Conservation (phyloP, 2,888 invertebrate species). For the Acholoe squamosa region DNA sequence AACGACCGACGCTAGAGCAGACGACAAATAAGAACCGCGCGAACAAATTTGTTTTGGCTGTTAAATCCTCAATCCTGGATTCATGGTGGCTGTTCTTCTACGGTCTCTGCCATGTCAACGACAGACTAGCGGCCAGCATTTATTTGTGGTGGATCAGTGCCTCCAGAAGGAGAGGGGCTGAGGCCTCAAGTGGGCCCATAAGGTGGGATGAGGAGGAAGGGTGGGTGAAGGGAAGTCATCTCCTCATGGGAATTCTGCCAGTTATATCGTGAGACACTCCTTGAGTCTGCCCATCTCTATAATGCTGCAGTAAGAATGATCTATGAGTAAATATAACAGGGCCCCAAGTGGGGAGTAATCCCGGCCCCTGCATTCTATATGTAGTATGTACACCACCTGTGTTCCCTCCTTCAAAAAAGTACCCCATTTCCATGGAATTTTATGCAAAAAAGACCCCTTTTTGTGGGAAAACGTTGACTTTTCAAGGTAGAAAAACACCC, state of each 20-base stretch:
- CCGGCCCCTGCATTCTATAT: too few species aligned
- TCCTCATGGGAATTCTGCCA: conserved; percentile 16
- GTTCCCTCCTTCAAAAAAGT: too few species aligned
- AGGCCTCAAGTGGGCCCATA: neutral
- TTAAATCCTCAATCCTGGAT: conserved; percentile 33
- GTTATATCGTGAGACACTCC: too few species aligned
- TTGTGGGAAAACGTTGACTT: too few species aligned
- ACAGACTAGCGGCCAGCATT: neutral
- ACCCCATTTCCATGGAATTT: too few species aligned
- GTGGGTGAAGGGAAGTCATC: neutral
- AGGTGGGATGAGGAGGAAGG: neutral
- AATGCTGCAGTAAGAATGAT: too few species aligned
- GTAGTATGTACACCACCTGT: too few species aligned
- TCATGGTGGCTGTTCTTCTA: conserved; percentile 24
- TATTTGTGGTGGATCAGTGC: conserved; percentile 2
- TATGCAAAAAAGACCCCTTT: too few species aligned
- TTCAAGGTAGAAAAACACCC: too few species aligned
- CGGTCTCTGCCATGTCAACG: conserved; percentile 43
- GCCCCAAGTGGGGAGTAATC: too few species aligned
- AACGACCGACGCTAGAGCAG: neutral
- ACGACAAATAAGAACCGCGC: conserved; percentile 27
- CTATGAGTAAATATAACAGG: too few species aligned
- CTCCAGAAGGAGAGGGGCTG: neutral
- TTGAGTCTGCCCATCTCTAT: too few species aligned
- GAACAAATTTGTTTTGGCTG: conserved; percentile 33